A percentile compares a stretch with the other conserved stretches of the same genome.
phyloP scores from a whole-genome alignment of 2,888 invertebrate genomes.

The Acrobasis repandana region DNA sequence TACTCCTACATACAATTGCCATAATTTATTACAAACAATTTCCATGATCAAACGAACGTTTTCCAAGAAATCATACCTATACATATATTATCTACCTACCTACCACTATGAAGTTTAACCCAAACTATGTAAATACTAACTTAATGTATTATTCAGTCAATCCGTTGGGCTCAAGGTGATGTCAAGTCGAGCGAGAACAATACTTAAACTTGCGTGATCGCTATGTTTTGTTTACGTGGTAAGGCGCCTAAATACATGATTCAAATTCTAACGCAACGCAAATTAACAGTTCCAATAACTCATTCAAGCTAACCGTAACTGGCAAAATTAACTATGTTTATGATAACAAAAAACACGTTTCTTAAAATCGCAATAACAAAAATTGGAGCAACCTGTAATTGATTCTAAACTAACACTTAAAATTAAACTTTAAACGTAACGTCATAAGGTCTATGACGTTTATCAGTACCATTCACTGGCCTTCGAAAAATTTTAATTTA shows the following conservation, averaged over 20 bases:
- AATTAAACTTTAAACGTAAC: constrained; percentile 30
- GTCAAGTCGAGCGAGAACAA: constrained; percentile 8
- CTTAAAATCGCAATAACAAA: constrained; percentile 21
- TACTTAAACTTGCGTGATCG: constrained; percentile 14
- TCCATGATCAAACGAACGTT: no score
- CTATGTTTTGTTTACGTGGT: constrained; percentile 6
- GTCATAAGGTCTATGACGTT: constrained; percentile 30
- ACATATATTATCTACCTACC: no score
- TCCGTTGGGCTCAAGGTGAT: constrained; percentile 15
- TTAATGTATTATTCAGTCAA: constrained; percentile 11
- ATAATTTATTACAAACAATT: no score
- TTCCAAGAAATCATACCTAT: no score
- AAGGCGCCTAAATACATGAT: neutral
- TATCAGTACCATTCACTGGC: constrained; percentile 27
- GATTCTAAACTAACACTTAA: constrained; percentile 25
- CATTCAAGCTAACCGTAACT: constrained; percentile 1
- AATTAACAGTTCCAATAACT: neutral
- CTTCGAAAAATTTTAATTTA: constrained; percentile 53
- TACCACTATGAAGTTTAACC: neutral
- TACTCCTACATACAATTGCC: no score
- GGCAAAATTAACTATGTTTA: neutral
- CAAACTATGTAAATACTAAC: constrained; percentile 6
- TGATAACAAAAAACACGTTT: neutral
- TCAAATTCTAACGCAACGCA: constrained; percentile 1
- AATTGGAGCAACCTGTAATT: constrained; percentile 52